These are phyloP conservation scores for Morphnarchus princeps DNA, from an alignment of 2,113 vertebrate species.

Conservation along the genomic window DNA sequence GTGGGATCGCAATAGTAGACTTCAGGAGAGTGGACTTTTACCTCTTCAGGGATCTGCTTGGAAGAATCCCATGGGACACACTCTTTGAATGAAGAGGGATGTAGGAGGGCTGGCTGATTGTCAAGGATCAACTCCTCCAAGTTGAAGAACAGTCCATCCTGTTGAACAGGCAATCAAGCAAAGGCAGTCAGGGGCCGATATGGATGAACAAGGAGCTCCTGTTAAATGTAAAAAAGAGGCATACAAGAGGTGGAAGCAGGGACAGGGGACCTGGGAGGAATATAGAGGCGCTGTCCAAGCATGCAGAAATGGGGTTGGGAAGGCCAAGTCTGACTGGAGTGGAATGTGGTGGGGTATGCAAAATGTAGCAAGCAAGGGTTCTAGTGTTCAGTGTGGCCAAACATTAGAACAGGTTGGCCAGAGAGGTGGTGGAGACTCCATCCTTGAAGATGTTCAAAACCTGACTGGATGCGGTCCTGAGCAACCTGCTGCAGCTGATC, in stretches of 20 bases:
- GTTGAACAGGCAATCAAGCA: too few relatives aligned
- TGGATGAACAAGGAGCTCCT: too few relatives aligned
- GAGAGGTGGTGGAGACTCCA: not conserved
- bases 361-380: not conserved
- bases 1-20: not conserved
- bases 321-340: not conserved
- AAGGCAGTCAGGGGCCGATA: too few relatives aligned
- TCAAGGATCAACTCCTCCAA: too few relatives aligned
- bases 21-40: not conserved
- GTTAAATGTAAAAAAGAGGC: not conserved
- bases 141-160: too few relatives aligned
- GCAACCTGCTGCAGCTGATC: not conserved
- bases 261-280: not conserved
- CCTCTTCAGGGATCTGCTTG: too few relatives aligned
- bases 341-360: not conserved
- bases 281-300: not conserved
- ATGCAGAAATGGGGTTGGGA: not conserved
- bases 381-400: not conserved
- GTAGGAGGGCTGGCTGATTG: too few relatives aligned
- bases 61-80: too few relatives aligned
- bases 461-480: not conserved
- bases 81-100: too few relatives aligned
- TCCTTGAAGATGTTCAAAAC: not conserved
- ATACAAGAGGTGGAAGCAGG: too few relatives aligned
- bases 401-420: not conserved